phyloP scores from a whole-genome alignment of 2,113 vertebrate species.

The Thunnus maccoyii region DNA sequence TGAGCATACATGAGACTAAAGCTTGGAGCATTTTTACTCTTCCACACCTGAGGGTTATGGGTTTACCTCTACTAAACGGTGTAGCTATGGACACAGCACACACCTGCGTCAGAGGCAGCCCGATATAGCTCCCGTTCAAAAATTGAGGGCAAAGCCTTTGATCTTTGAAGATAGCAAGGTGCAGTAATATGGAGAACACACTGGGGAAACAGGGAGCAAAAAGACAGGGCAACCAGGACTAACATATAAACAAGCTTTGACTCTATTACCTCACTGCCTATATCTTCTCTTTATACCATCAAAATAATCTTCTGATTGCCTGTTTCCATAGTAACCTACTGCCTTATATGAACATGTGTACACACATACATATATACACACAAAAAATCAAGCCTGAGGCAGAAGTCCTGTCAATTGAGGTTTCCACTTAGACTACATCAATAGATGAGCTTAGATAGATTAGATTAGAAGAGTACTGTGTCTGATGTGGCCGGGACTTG shows the following conservation, averaged over 20 bases:
- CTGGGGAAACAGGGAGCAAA: conserved; percentile 10
- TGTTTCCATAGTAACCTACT: conserved; percentile 61
- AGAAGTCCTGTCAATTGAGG: background rate
- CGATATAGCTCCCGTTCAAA: conserved; percentile 27
- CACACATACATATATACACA: background rate
- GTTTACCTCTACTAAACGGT: conserved; percentile 42
- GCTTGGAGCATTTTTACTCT: conserved; percentile 25
- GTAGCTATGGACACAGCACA: conserved; percentile 34
- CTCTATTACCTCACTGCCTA: background rate
- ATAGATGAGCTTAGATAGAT: conserved; percentile 30
- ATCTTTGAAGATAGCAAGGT: conserved; percentile 46
- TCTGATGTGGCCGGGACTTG: background rate
- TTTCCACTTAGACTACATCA: conserved; percentile 42
- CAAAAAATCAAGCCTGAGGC: conserved; percentile 1
- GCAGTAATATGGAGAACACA: conserved; percentile 19
- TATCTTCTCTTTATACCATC: conserved; percentile 12
- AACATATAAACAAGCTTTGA: background rate
- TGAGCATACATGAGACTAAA: background rate
- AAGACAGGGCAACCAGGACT: background rate
- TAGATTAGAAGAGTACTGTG: conserved; percentile 21
- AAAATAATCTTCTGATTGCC: conserved; percentile 21
- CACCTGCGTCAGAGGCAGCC: conserved; percentile 25
- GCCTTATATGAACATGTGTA: conserved; percentile 1
- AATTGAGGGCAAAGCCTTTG: conserved; percentile 67
- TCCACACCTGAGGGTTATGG: background rate